Evolutionary conservation across 2,888 invertebrate genomes (phyloP).

Genomic region (Gordius sp.): DNA sequence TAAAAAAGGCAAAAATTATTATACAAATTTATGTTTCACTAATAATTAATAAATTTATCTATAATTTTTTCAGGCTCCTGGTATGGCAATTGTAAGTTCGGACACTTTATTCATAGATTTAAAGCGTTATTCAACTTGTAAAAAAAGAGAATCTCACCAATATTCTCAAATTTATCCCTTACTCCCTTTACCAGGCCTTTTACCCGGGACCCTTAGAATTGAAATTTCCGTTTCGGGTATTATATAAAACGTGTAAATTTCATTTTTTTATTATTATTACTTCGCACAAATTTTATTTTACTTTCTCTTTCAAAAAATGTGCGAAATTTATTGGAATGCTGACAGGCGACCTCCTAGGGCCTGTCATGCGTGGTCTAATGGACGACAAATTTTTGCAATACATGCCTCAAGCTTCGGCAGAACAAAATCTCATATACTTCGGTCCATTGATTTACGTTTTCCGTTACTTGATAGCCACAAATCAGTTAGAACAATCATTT

Average conservation of each 20-base stretch:
- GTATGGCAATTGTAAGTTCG: background rate
- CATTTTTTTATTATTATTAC: background rate
- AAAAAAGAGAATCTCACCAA: background rate
- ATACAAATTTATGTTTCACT: too few relatives aligned
- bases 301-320: background rate
- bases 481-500: conserved; percentile 5
- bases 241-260: background rate
- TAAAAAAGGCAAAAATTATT: too few relatives aligned
- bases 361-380: background rate
- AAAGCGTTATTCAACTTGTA: background rate
- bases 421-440: conserved; percentile 8
- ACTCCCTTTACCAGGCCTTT: background rate
- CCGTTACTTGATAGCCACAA: background rate
- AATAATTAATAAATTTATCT: too few relatives aligned
- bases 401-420: background rate
- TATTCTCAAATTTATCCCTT: background rate
- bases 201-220: background rate
- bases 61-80: too few relatives aligned
- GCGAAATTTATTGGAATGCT: background rate
- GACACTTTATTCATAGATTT: background rate
- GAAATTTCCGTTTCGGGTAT: background rate
- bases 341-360: background rate
- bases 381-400: conserved; percentile 2
- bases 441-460: background rate
- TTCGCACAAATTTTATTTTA: too few relatives aligned